Evolutionary conservation across 2,797 vertebrate species (phyloP).

Genomic region (Takifugu rubripes): DNA sequence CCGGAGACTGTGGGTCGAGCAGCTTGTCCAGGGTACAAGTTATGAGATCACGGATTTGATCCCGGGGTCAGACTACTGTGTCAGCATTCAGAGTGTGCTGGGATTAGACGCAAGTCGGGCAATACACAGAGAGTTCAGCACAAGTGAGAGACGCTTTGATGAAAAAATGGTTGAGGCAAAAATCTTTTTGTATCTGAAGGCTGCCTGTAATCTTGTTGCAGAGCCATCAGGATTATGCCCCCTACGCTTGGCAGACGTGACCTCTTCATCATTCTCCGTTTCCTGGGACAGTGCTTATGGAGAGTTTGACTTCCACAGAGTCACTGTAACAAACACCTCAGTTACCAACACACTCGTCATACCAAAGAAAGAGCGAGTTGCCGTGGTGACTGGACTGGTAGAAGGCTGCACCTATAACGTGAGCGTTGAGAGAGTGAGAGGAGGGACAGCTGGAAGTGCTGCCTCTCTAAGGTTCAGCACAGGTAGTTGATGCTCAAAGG

Average conservation of each 20-base stretch:
- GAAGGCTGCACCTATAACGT: conserved; percentile 82
- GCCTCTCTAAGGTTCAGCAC: conserved; percentile 68
- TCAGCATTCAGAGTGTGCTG: conserved; percentile 80
- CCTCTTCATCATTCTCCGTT: conserved; percentile 75
- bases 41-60: conserved; percentile 75
- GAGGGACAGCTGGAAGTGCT: conserved; percentile 54
- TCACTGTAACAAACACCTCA: conserved; percentile 59
- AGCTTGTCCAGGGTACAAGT: conserved; percentile 57
- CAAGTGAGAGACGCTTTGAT: conserved; percentile 74
- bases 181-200: no score
- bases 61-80: conserved; percentile 80
- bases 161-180: no score
- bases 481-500: conserved; percentile 63
- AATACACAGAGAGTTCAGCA: conserved; percentile 72
- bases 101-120: conserved; percentile 71
- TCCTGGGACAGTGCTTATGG: conserved; percentile 74
- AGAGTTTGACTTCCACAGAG: conserved; percentile 81
- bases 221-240: conserved; percentile 78
- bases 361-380: conserved; percentile 55
- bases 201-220: conserved; percentile 43
- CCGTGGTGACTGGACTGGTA: conserved; percentile 69
- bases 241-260: conserved; percentile 68
- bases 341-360: conserved; percentile 59
- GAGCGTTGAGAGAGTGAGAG: conserved; percentile 75
- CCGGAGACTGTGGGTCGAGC: conserved; percentile 53